phyloP scores from a whole-genome alignment of 1,140 invertebrate genomes.

The Choristoneura fumiferana region DNA sequence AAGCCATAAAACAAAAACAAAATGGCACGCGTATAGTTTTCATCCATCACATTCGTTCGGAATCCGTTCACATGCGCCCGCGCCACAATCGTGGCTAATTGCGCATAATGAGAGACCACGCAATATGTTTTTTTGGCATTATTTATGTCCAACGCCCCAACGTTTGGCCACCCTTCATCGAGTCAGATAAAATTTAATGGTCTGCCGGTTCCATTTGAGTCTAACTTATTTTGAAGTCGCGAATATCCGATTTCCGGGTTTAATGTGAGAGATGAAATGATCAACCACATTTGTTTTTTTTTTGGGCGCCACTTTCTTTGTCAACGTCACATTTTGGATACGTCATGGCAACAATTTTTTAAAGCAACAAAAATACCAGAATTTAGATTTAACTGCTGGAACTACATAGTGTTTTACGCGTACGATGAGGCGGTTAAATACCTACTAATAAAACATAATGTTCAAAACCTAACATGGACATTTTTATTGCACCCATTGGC shows the following conservation, averaged over 20 bases:
- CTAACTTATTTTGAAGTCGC: constrained; percentile 39
- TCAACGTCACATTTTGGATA: no score
- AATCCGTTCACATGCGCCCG: constrained; percentile 66
- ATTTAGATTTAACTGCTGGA: no score
- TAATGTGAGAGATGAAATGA: constrained; percentile 28
- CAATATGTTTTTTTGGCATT: constrained; percentile 74
- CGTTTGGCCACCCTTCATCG: constrained; percentile 58
- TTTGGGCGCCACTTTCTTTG: no score
- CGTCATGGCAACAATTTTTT: no score
- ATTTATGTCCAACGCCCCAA: constrained; percentile 68
- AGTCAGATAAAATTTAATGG: constrained; percentile 75
- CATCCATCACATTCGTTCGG: constrained; percentile 14
- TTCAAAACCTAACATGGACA: no score
- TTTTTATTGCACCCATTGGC: no score
- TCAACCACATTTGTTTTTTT: constrained; percentile 18
- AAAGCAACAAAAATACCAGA: no score
- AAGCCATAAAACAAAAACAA: no score
- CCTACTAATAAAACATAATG: no score
- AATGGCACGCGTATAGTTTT: constrained; percentile 37
- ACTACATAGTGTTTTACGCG: no score
- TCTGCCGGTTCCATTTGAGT: constrained; percentile 52
- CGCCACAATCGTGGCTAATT: constrained; percentile 77
- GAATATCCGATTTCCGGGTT: constrained; percentile 69
- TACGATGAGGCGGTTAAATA: no score
- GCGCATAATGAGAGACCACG: constrained; percentile 72